phyloP scores from a whole-genome alignment of 2,113 vertebrate genomes.

The Brienomyrus brachyistius region DNA sequence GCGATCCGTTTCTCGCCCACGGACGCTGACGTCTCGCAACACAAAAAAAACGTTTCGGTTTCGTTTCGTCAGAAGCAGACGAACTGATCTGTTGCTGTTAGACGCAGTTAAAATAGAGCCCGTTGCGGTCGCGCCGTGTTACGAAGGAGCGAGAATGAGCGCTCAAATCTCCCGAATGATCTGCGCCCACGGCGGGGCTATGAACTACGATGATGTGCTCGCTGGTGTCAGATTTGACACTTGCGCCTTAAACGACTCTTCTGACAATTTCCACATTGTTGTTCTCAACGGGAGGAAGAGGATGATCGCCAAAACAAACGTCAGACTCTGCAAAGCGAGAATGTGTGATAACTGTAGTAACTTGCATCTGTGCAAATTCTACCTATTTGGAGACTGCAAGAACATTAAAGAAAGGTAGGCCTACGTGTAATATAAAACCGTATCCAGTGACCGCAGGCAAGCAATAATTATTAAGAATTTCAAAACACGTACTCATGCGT shows the following conservation, averaged over 20 bases:
- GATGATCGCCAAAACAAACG: conserved; percentile 42
- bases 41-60: conserved; percentile 51
- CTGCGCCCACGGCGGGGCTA: conserved; percentile 37
- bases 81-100: background rate
- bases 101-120: background rate
- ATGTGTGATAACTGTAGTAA: conserved; percentile 40
- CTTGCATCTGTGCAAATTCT: conserved; percentile 55
- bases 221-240: fast-evolving
- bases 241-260: background rate
- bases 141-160: background rate
- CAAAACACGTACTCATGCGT: background rate
- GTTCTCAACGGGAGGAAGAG: conserved; percentile 11
- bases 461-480: background rate
- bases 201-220: conserved; percentile 19
- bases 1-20: background rate
- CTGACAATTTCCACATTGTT: conserved; percentile 6
- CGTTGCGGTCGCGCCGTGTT: background rate
- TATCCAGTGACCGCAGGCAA: background rate
- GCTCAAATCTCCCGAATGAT: conserved; percentile 26
- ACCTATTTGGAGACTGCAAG: conserved; percentile 39
- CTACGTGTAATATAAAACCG: background rate
- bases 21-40: background rate
- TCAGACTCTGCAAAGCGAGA: conserved; percentile 40
- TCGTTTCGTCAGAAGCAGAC: conserved; percentile 27
- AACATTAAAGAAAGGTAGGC: conserved; percentile 31